Percentiles rank a stretch among this genome's conserved stretches.
Conservation (phyloP, 2,113 vertebrate species). For the Riparia riparia region DNA sequence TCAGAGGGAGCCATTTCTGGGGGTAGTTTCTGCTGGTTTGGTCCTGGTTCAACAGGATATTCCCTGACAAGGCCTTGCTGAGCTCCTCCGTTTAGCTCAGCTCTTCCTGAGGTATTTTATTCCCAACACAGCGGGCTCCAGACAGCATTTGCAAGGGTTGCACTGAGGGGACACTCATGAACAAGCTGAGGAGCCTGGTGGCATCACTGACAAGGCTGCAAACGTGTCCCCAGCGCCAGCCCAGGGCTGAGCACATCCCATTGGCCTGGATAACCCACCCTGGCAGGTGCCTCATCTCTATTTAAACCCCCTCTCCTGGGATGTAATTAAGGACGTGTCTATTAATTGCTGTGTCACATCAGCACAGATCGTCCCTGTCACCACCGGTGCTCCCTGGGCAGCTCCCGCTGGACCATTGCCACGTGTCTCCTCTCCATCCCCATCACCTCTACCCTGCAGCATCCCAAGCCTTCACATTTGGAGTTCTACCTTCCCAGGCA, state of each 20-base stretch:
- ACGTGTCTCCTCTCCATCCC: not conserved
- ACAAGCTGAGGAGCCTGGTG: not conserved
- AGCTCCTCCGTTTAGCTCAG: not conserved
- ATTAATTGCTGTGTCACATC: not conserved
- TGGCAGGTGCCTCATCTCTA: not conserved
- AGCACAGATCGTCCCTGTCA: rapidly evolving
- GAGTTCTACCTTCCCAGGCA: not conserved
- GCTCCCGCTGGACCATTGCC: rapidly evolving
- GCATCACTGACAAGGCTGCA: not conserved
- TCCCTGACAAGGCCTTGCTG: not conserved
- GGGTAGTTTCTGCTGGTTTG: not conserved
- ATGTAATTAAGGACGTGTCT: not conserved
- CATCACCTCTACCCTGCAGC: not conserved
- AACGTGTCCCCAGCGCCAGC: rapidly evolving
- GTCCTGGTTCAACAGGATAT: not conserved
- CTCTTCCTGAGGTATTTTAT: not conserved
- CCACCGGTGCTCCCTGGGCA: not conserved
- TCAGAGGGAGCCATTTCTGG: not conserved
- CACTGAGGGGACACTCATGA: rapidly evolving
- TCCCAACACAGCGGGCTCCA: rapidly evolving
- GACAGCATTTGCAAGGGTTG: not conserved
- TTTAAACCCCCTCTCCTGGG: slow-evolving; percentile 20
- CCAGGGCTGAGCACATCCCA: not conserved
- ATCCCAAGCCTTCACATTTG: not conserved
- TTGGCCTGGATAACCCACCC: slow-evolving; percentile 41